These are phyloP conservation scores for Orussus abietinus DNA, from an alignment of 1,140 invertebrate species.

Conservation along the genomic window DNA sequence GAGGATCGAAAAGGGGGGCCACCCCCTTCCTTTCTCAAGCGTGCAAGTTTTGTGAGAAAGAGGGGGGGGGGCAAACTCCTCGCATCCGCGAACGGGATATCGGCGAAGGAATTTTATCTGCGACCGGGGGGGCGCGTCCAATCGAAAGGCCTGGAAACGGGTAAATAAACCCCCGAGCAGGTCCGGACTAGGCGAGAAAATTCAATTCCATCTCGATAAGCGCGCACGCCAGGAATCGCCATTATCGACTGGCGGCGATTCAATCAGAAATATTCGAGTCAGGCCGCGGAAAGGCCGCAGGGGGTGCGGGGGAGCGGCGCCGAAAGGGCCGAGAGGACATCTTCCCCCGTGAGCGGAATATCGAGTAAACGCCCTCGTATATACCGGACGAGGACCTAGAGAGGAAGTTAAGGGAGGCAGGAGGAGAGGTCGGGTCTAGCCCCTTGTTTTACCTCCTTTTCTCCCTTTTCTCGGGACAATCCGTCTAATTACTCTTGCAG, in stretches of 20 bases:
- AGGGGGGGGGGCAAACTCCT: no score
- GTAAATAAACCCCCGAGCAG: conserved; percentile 14
- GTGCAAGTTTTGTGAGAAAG: no score
- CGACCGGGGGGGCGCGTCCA: conserved; percentile 6
- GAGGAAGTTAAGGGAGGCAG: no score
- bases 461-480: no score
- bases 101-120: conserved; percentile 34
- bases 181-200: conserved; percentile 22
- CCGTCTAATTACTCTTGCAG: no score
- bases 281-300: conserved; percentile 11
- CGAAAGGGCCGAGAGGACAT: conserved; percentile 13
- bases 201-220: conserved; percentile 39
- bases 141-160: conserved; percentile 19
- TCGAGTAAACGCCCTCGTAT: conserved; percentile 28
- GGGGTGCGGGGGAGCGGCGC: conserved; percentile 7
- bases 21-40: no score
- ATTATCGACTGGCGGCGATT: conserved; percentile 23
- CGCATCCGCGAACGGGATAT: no score
- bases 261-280: conserved; percentile 33
- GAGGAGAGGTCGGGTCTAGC: no score
- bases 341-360: conserved; percentile 29
- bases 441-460: no score
- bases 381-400: no score
- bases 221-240: conserved; percentile 16
- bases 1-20: no score